These are phyloP conservation scores for Linyphia triangularis DNA, from an alignment of 2,888 invertebrate genomes.

Conservation along the genomic window DNA sequence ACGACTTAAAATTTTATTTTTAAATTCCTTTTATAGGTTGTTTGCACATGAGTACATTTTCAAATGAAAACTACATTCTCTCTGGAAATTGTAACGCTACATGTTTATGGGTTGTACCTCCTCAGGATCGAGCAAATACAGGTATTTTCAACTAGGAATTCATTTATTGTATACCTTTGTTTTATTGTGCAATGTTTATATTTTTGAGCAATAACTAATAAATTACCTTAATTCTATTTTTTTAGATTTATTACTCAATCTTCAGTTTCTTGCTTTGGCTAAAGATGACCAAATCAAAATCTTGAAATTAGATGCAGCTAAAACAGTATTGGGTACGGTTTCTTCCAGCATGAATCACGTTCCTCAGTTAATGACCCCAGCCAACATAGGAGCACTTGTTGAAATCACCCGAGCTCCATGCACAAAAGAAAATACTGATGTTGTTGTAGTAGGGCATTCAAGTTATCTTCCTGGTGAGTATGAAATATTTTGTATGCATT, in stretches of 20 bases:
- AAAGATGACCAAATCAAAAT: slow-evolving; percentile 18
- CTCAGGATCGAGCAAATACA: slow-evolving; percentile 27
- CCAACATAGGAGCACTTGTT: slow-evolving; percentile 42
- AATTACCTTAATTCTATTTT: background rate
- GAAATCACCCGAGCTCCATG: slow-evolving; percentile 29
- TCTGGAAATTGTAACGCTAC: slow-evolving; percentile 63
- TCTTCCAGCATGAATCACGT: slow-evolving; percentile 24
- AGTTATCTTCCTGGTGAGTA: slow-evolving; percentile 61
- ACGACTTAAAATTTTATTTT: too few species aligned
- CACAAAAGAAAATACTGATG: slow-evolving; percentile 10
- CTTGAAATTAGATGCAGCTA: slow-evolving; percentile 6
- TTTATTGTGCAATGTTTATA: background rate
- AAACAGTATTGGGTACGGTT: slow-evolving; percentile 35
- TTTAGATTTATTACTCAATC: slow-evolving; percentile 40
- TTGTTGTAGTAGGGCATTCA: slow-evolving; percentile 66
- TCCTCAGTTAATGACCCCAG: slow-evolving; percentile 31
- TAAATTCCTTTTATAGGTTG: slow-evolving; percentile 67
- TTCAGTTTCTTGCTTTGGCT: slow-evolving; percentile 53
- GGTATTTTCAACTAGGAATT: slow-evolving; percentile 23
- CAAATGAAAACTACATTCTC: slow-evolving; percentile 63
- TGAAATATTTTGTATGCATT: background rate
- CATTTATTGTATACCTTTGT: background rate
- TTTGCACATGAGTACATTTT: slow-evolving; percentile 46
- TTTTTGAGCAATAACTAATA: background rate
- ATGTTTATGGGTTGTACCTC: slow-evolving; percentile 65